Percentiles rank a stretch among this genome's conserved stretches.
Evolutionary conservation across 2,888 invertebrate species (phyloP).

Genomic region (Orchesellides sinensis): DNA sequence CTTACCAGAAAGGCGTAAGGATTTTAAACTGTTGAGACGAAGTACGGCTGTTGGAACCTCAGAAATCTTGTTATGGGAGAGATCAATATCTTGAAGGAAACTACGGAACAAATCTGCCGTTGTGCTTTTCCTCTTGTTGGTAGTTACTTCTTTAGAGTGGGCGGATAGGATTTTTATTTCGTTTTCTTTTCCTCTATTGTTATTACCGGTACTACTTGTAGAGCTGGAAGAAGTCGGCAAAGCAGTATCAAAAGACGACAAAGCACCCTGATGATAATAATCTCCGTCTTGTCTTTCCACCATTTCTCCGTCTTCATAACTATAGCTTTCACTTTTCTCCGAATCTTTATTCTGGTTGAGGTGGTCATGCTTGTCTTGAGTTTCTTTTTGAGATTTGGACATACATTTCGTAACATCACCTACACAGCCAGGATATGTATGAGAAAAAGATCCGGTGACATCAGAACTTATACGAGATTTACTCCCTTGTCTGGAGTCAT

Average conservation of each 20-base stretch:
- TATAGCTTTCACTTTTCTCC: constrained; percentile 29
- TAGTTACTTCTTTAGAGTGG: not conserved
- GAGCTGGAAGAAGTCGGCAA: not conserved
- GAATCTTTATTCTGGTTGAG: constrained; percentile 3
- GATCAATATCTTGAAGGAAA: constrained; percentile 62
- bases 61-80: constrained; percentile 63
- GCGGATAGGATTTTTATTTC: constrained; percentile 1
- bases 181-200: constrained; percentile 21
- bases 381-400: no score
- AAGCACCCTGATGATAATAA: constrained; percentile 17
- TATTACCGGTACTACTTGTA: not conserved
- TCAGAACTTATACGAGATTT: not conserved
- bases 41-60: constrained; percentile 58
- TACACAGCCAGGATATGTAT: not conserved
- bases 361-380: not conserved
- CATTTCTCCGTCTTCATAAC: constrained; percentile 2
- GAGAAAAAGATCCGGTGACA: no score
- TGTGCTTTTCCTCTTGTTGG: not conserved
- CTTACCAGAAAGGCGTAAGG: constrained; percentile 61
- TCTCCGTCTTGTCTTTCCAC: constrained; percentile 3
- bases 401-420: not conserved
- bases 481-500: not conserved
- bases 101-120: no score
- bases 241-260: not conserved
- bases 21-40: constrained; percentile 47